Evolutionary conservation across 1,140 invertebrate genomes (phyloP).

Genomic region (Kradibia gibbosae): DNA sequence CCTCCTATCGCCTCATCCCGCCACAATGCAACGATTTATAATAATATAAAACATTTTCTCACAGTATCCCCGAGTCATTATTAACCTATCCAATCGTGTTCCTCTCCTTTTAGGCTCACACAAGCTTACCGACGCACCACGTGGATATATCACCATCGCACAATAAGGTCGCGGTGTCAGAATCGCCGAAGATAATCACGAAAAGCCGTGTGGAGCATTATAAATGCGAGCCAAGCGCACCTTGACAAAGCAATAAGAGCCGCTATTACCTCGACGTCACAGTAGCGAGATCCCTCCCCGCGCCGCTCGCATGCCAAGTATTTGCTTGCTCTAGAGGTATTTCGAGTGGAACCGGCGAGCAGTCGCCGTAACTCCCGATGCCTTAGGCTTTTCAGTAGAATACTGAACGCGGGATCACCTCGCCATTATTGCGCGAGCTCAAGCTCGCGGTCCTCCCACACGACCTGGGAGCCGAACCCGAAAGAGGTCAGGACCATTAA

Average conservation of each 20-base stretch:
- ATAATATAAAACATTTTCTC: too few relatives aligned
- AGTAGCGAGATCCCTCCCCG: neutral
- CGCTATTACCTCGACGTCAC: neutral
- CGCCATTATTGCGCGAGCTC: neutral
- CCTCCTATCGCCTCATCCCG: too few relatives aligned
- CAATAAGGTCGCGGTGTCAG: neutral
- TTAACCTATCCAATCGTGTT: too few relatives aligned
- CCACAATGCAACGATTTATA: too few relatives aligned
- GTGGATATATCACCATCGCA: neutral
- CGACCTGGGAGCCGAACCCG: too few relatives aligned
- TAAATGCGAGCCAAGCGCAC: neutral
- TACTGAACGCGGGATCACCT: neutral
- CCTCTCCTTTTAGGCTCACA: too few relatives aligned
- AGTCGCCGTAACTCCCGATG: neutral
- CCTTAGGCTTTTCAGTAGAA: constrained; percentile 26
- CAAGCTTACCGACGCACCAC: neutral
- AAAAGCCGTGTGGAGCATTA: neutral
- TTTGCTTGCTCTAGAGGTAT: constrained; percentile 30
- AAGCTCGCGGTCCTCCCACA: too few relatives aligned
- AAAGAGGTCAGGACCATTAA: too few relatives aligned
- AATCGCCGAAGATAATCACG: neutral
- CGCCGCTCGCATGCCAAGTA: constrained; percentile 23
- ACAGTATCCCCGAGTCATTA: too few relatives aligned
- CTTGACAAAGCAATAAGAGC: neutral
- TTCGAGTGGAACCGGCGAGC: constrained; percentile 24